phyloP scores from a whole-genome alignment of 2,888 invertebrate genomes.

The Rambutsinella grinnellia region DNA sequence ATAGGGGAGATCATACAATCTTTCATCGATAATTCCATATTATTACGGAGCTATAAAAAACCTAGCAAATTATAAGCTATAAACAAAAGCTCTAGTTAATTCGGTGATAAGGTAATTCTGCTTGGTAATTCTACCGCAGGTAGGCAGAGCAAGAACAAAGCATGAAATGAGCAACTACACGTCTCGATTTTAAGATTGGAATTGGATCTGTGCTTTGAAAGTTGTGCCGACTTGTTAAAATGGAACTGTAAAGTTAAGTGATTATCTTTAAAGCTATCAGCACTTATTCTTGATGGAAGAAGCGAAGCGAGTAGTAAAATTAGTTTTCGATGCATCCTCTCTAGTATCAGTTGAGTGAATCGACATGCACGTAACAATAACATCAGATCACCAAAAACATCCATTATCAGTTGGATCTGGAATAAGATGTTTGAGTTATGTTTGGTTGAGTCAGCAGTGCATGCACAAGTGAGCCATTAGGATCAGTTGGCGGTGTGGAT shows the following conservation, averaged over 20 bases:
- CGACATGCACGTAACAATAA: constrained; percentile 25
- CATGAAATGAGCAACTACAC: too few relatives aligned
- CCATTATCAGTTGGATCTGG: not conserved
- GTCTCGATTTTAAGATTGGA: not conserved
- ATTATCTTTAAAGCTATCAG: not conserved
- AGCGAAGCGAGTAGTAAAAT: too few relatives aligned
- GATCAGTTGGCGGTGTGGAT: not conserved
- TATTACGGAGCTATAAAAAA: too few relatives aligned
- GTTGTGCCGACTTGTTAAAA: not conserved
- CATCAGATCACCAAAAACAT: not conserved
- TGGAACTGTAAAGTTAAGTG: not conserved
- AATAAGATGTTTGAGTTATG: not conserved
- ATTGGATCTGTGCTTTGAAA: not conserved
- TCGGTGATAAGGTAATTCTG: too few relatives aligned
- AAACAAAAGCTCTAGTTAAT: too few relatives aligned
- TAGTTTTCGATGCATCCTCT: too few relatives aligned
- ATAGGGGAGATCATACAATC: not conserved
- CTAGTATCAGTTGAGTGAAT: constrained; percentile 11
- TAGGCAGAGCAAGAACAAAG: too few relatives aligned
- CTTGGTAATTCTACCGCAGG: too few relatives aligned
- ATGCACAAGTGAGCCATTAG: not conserved
- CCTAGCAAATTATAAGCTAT: too few relatives aligned
- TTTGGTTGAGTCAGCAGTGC: not conserved
- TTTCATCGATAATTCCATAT: constrained; percentile 8
- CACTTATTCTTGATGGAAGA: not conserved